A percentile compares a stretch with the other conserved stretches of the same genome.
Evolutionary conservation across 1,140 invertebrate genomes (phyloP).

Genomic region (Drosophila sp.): DNA sequence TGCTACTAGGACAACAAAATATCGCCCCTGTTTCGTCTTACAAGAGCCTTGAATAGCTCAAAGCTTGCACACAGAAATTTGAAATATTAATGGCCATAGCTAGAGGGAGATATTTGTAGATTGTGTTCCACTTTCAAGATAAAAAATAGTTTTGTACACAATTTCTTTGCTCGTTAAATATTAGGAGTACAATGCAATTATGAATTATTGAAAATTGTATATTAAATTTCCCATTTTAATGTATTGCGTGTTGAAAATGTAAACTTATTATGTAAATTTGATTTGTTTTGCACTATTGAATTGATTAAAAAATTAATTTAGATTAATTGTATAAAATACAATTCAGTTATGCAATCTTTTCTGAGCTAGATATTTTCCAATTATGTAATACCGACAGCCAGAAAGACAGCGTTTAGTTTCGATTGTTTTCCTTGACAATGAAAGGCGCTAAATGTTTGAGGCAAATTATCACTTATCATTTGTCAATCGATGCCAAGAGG

Average conservation of each 20-base stretch:
- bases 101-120: constrained; percentile 36
- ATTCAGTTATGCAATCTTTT: neutral
- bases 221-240: neutral
- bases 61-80: constrained; percentile 57
- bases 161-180: too few species aligned
- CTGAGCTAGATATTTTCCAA: neutral
- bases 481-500: constrained; percentile 12
- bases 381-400: constrained; percentile 2
- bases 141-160: constrained; percentile 1
- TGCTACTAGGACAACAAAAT: constrained; percentile 39
- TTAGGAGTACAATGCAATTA: too few species aligned
- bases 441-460: constrained; percentile 2
- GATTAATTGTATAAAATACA: neutral
- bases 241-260: neutral
- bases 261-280: too few species aligned
- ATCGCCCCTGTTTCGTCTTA: constrained; percentile 7
- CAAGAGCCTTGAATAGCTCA: constrained; percentile 45
- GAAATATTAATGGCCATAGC: constrained; percentile 74
- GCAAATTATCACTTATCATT: constrained; percentile 23
- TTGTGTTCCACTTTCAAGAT: constrained; percentile 2
- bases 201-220: neutral
- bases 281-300: too few species aligned
- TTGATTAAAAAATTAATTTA: too few species aligned
- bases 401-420: neutral
- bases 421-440: constrained; percentile 15